These are phyloP conservation scores for Cryptocephalus primarius DNA, from an alignment of 2,888 invertebrate species.

Conservation along the genomic window DNA sequence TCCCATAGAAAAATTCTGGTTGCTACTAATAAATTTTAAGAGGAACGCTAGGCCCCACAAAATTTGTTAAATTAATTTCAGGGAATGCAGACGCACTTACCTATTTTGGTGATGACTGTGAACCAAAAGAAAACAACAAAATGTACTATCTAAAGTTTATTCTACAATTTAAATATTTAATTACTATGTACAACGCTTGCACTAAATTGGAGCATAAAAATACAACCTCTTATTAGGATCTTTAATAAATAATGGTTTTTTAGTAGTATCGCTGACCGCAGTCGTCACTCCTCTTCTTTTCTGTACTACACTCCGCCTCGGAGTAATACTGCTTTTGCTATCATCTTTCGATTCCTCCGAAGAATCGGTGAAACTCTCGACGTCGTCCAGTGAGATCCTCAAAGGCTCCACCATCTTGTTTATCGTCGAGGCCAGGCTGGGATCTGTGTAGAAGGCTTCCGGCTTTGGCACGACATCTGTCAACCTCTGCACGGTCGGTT, in stretches of 20 bases:
- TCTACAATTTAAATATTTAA: constrained; percentile 6
- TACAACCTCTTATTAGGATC: constrained; percentile 35
- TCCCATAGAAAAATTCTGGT: too few species aligned
- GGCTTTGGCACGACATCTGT: constrained; percentile 26
- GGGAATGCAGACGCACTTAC: too few species aligned
- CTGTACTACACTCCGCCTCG: background rate
- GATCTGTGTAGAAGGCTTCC: constrained; percentile 25
- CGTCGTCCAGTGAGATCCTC: constrained; percentile 6
- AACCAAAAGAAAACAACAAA: too few species aligned
- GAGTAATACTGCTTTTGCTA: too few species aligned
- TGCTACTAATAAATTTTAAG: too few species aligned
- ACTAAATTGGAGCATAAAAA: constrained; percentile 26
- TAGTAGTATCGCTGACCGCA: constrained; percentile 3
- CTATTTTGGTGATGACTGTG: too few species aligned
- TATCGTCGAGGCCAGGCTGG: constrained; percentile 22
- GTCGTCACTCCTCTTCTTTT: background rate
- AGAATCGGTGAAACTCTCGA: too few species aligned
- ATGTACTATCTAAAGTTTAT: background rate
- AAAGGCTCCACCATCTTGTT: constrained; percentile 21
- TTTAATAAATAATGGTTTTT: constrained; percentile 24
- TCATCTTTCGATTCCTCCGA: too few species aligned
- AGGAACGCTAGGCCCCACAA: too few species aligned
- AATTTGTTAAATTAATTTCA: too few species aligned
- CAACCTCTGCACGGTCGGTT: constrained; percentile 10
- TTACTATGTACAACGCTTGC: constrained; percentile 9